A percentile compares a stretch with the other conserved stretches of the same genome.
phyloP scores from a whole-genome alignment of 2,113 vertebrate species.

The Petrocephalus zakoni region DNA sequence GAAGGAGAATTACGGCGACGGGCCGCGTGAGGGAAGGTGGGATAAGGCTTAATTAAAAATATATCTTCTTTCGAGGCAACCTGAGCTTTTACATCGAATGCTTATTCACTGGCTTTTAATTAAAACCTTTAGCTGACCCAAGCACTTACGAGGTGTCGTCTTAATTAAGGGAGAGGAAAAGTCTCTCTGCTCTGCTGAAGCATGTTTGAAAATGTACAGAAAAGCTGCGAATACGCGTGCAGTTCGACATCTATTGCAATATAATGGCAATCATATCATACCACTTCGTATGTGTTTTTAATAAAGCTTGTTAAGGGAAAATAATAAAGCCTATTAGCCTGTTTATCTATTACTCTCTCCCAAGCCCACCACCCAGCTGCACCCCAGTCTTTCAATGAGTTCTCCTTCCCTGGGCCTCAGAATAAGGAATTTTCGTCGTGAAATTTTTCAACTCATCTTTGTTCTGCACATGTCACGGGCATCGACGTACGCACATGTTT shows the following conservation, averaged over 20 bases:
- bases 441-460: not conserved
- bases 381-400: not conserved
- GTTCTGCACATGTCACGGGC: not conserved
- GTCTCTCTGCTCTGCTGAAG: not conserved
- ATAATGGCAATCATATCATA: not conserved
- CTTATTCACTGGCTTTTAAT: constrained; percentile 58
- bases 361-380: not conserved
- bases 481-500: constrained; percentile 3
- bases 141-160: constrained; percentile 58
- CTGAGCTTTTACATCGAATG: constrained; percentile 36
- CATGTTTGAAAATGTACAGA: constrained; percentile 1
- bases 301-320: not conserved
- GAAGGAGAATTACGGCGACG: constrained; percentile 52
- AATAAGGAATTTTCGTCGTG: not conserved
- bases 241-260: constrained; percentile 22
- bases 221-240: not conserved
- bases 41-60: constrained; percentile 72
- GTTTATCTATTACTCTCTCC: not conserved
- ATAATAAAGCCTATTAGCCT: not conserved
- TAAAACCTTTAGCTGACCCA: constrained; percentile 59
- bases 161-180: constrained; percentile 54
- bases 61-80: constrained; percentile 51
- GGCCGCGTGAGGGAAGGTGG: constrained; percentile 47
- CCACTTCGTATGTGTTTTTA: not conserved
- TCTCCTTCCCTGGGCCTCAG: not conserved